Evolutionary conservation across 2,888 invertebrate genomes (phyloP), one percentile per base, ranked within the genome.

Genomic region (Eupsilia transversa): DNA sequence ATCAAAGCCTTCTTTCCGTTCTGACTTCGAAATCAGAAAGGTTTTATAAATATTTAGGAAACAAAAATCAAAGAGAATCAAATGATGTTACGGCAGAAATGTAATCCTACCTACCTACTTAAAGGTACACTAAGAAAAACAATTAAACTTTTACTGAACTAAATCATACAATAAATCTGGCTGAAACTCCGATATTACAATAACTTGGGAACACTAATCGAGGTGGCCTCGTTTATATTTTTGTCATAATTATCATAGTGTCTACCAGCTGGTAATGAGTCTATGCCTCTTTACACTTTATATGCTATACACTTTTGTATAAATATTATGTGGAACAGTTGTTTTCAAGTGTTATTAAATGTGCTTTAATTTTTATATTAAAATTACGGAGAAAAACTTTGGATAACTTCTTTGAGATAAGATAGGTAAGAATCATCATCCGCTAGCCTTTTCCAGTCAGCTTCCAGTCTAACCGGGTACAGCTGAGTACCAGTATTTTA

Each of bases 301-400:
- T 66, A 68, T 74, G 52, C 63, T 72, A 65, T 74, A 75, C 64
- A 71, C 1, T 72, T 82, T 83, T 85, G 72, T 78, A 74, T 72
- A 71, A 81, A 74, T 66, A 56, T 41, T 70, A 79, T 78, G 72
- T 67, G 70, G 74, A 49, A 71, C 59, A 80, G 33, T 83, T 68
- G 38, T 69, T 38, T 68, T 71, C 64, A 57, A 74, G 61, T 74
- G 41, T 78, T 74, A 59, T 71, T 59, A 46, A 63, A 75, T 41
- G 57, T 52, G 49, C 12, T 64, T 59, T 74, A 71, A 60, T 35
- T 73, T 79, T 72, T 46, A 59, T 66, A 66, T 9, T 72, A 77
- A 83, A 85, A 49, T 61, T 69, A 66, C 75, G 71, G 84, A 74
- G 80, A 54, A 64, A 43, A 56, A 17, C 60, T 49, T 70, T n/a